Base-by-base conservation (phyloP, 64 coral and sea anemone species). In the Montipora efflorescens region DNA sequence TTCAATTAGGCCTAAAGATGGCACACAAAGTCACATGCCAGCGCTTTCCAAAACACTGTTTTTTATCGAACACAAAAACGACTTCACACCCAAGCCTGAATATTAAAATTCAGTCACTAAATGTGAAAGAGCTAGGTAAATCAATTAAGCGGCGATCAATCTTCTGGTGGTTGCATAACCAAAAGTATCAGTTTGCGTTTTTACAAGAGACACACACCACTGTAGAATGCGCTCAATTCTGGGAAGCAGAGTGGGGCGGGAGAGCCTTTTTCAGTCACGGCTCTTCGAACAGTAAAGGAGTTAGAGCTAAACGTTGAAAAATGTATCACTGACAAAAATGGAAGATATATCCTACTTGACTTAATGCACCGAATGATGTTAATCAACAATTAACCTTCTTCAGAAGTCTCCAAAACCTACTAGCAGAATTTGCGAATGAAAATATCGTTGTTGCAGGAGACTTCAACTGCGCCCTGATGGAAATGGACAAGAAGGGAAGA, bases 401-500 rank as follows among this genome's bases (percentile, higher is more conserved):
- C 1, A 36, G 28, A 57, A 57, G 53, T 57, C 53, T 57, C 53
- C 53, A 57, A 57, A 57, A 57, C 53, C 53, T 57, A 57, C 3
- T 57, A 8, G 1, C 53, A 57, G 53, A 57, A 57, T 57, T 57
- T 57, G 53, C 53, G 53, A 1, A 57, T 8, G 53, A 57, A 57
- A 57, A 57, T 57, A 57, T 4, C 53, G 53, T 57, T 6, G 59
- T 11, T 64, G 59, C 10, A 13, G 59, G 13, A 64, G 5, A 64
- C 59, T 64, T 64, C 59, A 64, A 64, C 13, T 64, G 59, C 13
- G 1, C 13, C 13, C 13, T 64, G 13, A 13, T 15, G 8, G 59
- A 15, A 64, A 64, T 13, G 13, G 74, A 89, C 52, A 89, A 89
- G 45, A 36, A 78, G 51, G 73, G 87, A 57, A 73, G 73, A 22